A percentile compares a stretch with the other conserved stretches of the same genome.
Evolutionary conservation across 2,888 invertebrate genomes (phyloP).

Genomic region (Oasisia sp.): DNA sequence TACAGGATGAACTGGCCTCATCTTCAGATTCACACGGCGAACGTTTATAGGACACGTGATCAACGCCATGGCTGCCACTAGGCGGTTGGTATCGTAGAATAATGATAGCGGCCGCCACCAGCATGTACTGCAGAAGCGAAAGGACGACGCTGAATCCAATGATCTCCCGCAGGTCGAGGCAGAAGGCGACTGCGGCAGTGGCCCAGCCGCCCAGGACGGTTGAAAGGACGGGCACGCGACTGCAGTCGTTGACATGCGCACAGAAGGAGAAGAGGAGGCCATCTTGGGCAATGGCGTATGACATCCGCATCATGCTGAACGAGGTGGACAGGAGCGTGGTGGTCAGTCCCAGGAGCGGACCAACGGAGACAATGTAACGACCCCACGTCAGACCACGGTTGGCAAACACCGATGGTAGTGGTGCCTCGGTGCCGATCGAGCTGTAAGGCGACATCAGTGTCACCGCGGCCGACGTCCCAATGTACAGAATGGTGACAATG

Average conservation of each 20-base stretch:
- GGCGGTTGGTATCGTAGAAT: slow-evolving; percentile 36
- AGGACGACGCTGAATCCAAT: slow-evolving; percentile 36
- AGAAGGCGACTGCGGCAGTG: slow-evolving; percentile 31
- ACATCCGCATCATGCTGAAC: background rate
- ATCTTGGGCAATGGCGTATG: slow-evolving; percentile 39
- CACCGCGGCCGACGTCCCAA: slow-evolving; percentile 33
- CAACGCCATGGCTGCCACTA: background rate
- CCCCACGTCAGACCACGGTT: slow-evolving; percentile 56
- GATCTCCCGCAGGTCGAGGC: slow-evolving; percentile 34
- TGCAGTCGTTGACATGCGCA: slow-evolving; percentile 23
- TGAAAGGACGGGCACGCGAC: slow-evolving; percentile 34
- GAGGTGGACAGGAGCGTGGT: slow-evolving; percentile 45
- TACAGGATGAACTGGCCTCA: background rate
- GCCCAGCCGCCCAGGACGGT: slow-evolving; percentile 28
- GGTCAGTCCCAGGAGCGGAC: slow-evolving; percentile 60
- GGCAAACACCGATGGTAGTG: slow-evolving; percentile 60
- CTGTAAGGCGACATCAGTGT: slow-evolving; percentile 44
- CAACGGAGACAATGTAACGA: slow-evolving; percentile 59
- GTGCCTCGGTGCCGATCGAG: slow-evolving; percentile 54
- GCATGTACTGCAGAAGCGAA: slow-evolving; percentile 34
- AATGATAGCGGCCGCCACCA: slow-evolving; percentile 36
- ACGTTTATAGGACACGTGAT: background rate
- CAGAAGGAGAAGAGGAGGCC: slow-evolving; percentile 37
- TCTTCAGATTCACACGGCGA: background rate
- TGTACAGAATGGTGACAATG: slow-evolving; percentile 38